Base-by-base conservation (phyloP, 2,797 vertebrate species). In the Onychomys leucogaster region DNA sequence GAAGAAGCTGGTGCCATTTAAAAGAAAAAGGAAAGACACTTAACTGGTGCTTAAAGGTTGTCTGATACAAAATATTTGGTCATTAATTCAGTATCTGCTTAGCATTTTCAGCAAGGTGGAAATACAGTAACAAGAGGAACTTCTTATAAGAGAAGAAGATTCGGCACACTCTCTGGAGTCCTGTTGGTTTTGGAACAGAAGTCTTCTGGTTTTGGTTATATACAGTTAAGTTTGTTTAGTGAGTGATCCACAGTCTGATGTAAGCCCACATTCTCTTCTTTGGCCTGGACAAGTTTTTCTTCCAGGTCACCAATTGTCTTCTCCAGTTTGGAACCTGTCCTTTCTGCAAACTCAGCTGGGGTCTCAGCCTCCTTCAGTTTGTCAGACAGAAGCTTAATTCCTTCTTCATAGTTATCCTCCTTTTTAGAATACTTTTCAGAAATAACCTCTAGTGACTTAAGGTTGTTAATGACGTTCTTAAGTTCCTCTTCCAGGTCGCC, bases 291-390 rank as follows among this genome's bases (percentile, higher is more conserved):
- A 95, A 99, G 97, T 99, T 99, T 99, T 97, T 99, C 99, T 99
- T 99, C 99, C 98, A 99, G 98, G 97, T 99, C 99, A 96, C 99
- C 99, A 23, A 99, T 99, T 71, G 99, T 99, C 98, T 99, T 99
- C 98, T 99, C 99, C 99, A 99, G 99, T 98, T 99, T 99, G 65
- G 99, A 98, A 96, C 99, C 99, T 0, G 99, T 99, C 98, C 99
- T 99, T 97, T 99, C 99, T 12, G 99, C 99, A 94, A 99, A 99
- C 97, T 99, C 99, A 1, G 99, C 99, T 89, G 99, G 99, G 37
- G 99, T 99, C 98, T 99, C 99, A 46, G 99, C 99, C 99, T 99
- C 99, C 98, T 99, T 99, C n/a, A 99, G 99, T 98, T 99, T 99
- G 98, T 99, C 99, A 80, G 98, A 99, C 96, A 99, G 99, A 97